phyloP scores from a whole-genome alignment of 1,140 invertebrate species.

The Trichonephila inaurata region DNA sequence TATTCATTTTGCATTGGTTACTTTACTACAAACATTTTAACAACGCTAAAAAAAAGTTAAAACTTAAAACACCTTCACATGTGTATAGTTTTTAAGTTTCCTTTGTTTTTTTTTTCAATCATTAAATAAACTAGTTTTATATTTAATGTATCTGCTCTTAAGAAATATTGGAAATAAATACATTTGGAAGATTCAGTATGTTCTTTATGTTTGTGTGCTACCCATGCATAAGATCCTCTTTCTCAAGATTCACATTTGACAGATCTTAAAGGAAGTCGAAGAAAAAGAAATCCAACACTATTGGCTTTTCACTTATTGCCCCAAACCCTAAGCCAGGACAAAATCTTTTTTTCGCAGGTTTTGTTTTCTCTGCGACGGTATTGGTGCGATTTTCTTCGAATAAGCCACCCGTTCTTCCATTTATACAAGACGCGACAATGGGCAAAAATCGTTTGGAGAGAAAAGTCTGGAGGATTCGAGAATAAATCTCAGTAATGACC shows the following conservation, averaged over 20 bases:
- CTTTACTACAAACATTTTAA: too few species aligned
- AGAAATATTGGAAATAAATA: too few species aligned
- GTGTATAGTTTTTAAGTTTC: too few species aligned
- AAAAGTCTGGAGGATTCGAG: slow-evolving; percentile 42
- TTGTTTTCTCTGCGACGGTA: slow-evolving; percentile 8
- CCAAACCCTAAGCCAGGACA: slow-evolving; percentile 7
- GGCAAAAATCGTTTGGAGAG: slow-evolving; percentile 32
- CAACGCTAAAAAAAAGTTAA: too few species aligned
- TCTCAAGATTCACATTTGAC: background rate
- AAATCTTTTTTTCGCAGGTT: background rate
- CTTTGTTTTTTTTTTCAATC: too few species aligned
- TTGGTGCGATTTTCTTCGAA: slow-evolving; percentile 51
- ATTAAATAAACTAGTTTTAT: too few species aligned
- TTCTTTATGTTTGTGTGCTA: background rate
- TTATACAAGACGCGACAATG: slow-evolving; percentile 41
- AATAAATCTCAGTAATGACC: slow-evolving; percentile 63
- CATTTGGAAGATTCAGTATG: too few species aligned
- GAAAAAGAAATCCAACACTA: background rate
- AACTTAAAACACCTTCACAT: too few species aligned
- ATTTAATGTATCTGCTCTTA: too few species aligned
- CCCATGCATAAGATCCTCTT: background rate
- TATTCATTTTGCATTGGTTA: too few species aligned
- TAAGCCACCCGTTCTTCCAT: slow-evolving; percentile 21
- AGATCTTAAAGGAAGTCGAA: background rate
- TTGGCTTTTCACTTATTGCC: slow-evolving; percentile 35